A percentile compares a stretch with the other conserved stretches of the same genome.
Conservation (phyloP, 2,113 vertebrate species). For the Melanostigma gelatinosum region DNA sequence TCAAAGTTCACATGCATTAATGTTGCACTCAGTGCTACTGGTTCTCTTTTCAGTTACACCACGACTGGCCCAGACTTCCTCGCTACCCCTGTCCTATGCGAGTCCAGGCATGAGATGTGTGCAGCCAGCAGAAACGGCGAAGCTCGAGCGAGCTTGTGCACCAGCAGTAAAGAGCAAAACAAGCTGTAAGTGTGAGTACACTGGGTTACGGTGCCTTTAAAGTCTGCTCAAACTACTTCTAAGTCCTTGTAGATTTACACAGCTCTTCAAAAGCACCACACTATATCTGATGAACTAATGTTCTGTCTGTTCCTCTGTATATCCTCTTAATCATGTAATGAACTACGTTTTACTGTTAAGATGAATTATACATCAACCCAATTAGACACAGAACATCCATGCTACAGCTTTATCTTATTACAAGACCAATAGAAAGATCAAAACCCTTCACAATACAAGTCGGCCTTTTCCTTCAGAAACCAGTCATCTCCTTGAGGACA, state of each 20-base stretch:
- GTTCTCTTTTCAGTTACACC: slow-evolving; percentile 10
- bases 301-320: slow-evolving; percentile 27
- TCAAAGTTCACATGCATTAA: slow-evolving; percentile 57
- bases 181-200: slow-evolving; percentile 43
- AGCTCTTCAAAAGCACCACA: slow-evolving; percentile 29
- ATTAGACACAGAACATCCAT: slow-evolving; percentile 66
- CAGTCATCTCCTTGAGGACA: slow-evolving; percentile 56
- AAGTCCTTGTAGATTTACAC: slow-evolving; percentile 22
- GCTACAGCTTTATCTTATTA: slow-evolving; percentile 66
- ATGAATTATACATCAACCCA: slow-evolving; percentile 72
- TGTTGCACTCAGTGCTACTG: slow-evolving; percentile 21
- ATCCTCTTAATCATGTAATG: slow-evolving; percentile 68
- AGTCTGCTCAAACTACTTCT: slow-evolving; percentile 7
- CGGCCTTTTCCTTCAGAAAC: slow-evolving; percentile 16
- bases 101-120: slow-evolving; percentile 48
- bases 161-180: slow-evolving; percentile 48
- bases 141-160: slow-evolving; percentile 10
- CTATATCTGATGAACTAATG: slow-evolving; percentile 48
- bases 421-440: slow-evolving; percentile 49
- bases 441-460: slow-evolving; percentile 45
- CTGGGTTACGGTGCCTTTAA: slow-evolving; percentile 26
- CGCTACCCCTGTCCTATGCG: slow-evolving; percentile 14
- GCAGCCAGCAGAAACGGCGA: slow-evolving; percentile 46
- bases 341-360: slow-evolving; percentile 51
- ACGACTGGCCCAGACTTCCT: slow-evolving; percentile 21